Evolutionary conservation across 1,140 invertebrate species (phyloP), one percentile per base, ranked within the genome.

Genomic region (Listronotus oregonensis): DNA sequence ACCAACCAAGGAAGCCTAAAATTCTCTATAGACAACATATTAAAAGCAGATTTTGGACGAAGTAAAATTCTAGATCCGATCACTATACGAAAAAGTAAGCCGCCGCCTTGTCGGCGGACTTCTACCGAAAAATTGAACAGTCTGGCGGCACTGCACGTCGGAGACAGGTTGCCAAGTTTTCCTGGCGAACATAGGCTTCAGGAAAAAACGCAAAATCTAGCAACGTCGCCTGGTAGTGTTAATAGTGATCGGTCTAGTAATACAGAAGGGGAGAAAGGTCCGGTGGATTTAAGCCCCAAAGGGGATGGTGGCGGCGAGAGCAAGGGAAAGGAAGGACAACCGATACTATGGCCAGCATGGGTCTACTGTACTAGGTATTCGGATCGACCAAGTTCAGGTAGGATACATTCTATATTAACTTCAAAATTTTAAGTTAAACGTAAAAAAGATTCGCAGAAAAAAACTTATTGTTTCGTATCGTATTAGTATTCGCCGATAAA

Each of bases 361-460:
- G 92, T 94, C 4, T 98, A 96, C 79, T 98, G 96, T 81, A 98
- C 96, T 0, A 85, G 96, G 81, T 98, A 98, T 80, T 96, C 94
- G 59, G 96, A 98, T 81, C 83, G 96, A 76, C 96, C 96, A 6
- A 96, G 94, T 70, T 94, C 94, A 82, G 96, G 95, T 98, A 83
- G 85, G 88, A 50, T 40, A 27, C 12, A 18, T 37, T 34, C 9
- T 34, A 34, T 34, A 34, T 34, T 9, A 9, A n/a, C n/a, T n/a
- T n/a, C n/a, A n/a, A n/a, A n/a, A n/a, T n/a, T n/a, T n/a, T n/a
- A n/a, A n/a, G n/a, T n/a, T n/a, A n/a, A n/a, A n/a, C n/a, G n/a
- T n/a, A n/a, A n/a, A n/a, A n/a, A n/a, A n/a, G n/a, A n/a, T n/a
- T n/a, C n/a, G n/a, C n/a, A n/a, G n/a, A n/a, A n/a, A n/a, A n/a